Base-by-base conservation (phyloP, 2,888 invertebrate species). In the Chelonus formosanus region DNA sequence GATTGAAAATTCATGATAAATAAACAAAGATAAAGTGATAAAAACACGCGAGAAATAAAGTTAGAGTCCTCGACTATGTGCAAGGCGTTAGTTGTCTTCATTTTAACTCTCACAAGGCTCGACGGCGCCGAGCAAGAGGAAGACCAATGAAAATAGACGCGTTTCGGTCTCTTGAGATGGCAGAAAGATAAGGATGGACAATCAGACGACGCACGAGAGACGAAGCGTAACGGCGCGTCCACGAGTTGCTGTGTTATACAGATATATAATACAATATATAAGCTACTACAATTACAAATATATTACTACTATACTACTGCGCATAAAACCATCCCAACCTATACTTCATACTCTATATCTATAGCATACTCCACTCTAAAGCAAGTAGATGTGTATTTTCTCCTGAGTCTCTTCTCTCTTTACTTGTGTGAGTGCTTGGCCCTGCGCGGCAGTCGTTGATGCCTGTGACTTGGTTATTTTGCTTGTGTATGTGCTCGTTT, bases 111-210 rank as follows among this genome's bases (percentile, higher is more conserved):
- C 0, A 48, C n/a, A 40, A 40, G 40, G 40, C 6, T 40, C 40
- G 3, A 6, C 40, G 40, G 40, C 40, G 40, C 40, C 40, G 6
- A 40, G 40, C 40, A 3, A 40, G 40, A 40, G 40, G 40, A 34
- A 32, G 47, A 40, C 40, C 40, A 63, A 63, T 63, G 48, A 8
- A 63, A 56, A 57, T 63, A 63, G 63, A 63, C 6, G 43, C 40
- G 20, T 43, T n/a, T 43, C 8, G 56, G n/a, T 36, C 10, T 32
- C 31, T 35, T 43, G 6, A 43, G 32, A 32, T 36, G 50, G 50
- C 8, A n/a, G 50, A 31, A 52, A 31, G 20, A 57, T 45, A 62
- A 34, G 50, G 44, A 55, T 47, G 8, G 54, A 35, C 53, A 55
- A 47, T 31, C 7, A 32, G 7, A 56, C 63, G 48, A 48, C 48